Evolutionary conservation across 2,113 vertebrate genomes (phyloP).

Genomic region (Heterochromis multidens): DNA sequence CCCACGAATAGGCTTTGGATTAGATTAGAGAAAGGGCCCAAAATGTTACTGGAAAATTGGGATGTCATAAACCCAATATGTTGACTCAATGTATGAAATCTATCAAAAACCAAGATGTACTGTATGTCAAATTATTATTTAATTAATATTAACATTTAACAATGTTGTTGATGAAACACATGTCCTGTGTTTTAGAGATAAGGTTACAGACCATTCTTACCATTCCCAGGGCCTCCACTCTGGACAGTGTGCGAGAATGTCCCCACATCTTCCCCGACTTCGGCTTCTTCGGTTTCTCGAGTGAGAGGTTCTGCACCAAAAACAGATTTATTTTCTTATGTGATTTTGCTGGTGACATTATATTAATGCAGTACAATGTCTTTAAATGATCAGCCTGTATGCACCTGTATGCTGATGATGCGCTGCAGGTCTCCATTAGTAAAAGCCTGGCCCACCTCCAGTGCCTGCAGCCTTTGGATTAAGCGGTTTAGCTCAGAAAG

Average conservation of each 20-base stretch:
- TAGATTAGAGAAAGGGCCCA: slow-evolving; percentile 55
- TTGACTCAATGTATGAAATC: neutral
- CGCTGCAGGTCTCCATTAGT: slow-evolving; percentile 70
- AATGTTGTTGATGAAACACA: neutral
- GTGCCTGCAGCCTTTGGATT: slow-evolving; percentile 82
- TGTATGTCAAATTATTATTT: neutral
- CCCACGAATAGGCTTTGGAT: slow-evolving; percentile 74
- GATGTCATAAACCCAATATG: slow-evolving; percentile 1
- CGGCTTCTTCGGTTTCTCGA: slow-evolving; percentile 85
- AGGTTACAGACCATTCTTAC: slow-evolving; percentile 58
- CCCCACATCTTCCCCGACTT: slow-evolving; percentile 84
- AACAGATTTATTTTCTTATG: neutral
- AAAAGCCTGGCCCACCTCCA: slow-evolving; percentile 80
- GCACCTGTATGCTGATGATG: slow-evolving; percentile 76
- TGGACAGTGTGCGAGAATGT: slow-evolving; percentile 84
- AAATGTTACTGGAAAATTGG: slow-evolving; percentile 40
- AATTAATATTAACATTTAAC: neutral
- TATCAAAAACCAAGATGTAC: neutral
- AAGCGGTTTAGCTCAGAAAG: slow-evolving; percentile 82
- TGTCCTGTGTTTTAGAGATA: neutral
- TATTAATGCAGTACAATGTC: neutral
- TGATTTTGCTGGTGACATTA: no score
- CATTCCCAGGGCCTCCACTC: slow-evolving; percentile 84
- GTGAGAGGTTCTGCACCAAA: slow-evolving; percentile 56
- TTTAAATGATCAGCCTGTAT: neutral